Evolutionary conservation across 92 coral and sea anemone species (phyloP).

Genomic region (Galaxea fascicularis): DNA sequence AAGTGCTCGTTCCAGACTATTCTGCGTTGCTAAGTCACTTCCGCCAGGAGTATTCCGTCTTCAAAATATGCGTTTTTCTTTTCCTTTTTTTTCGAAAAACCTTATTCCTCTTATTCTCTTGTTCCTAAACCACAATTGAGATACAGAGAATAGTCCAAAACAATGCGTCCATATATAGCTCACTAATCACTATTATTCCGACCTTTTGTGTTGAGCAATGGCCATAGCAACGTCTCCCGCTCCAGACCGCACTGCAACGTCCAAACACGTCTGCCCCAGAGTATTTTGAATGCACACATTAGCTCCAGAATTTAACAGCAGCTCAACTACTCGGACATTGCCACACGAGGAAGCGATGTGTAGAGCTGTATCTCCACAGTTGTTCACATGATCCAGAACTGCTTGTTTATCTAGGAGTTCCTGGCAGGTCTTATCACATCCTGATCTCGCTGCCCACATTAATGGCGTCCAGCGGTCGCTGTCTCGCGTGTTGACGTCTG

Average conservation of each 20-base stretch:
- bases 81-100: too few relatives aligned
- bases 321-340: constrained; percentile 64
- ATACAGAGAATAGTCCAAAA: too few relatives aligned
- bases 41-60: too few relatives aligned
- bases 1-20: too few relatives aligned
- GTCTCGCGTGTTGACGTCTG: constrained; percentile 70
- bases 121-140: too few relatives aligned
- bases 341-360: constrained; percentile 72
- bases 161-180: too few relatives aligned
- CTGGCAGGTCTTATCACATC: constrained; percentile 64
- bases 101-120: too few relatives aligned
- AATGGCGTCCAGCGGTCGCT: constrained; percentile 84
- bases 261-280: constrained; percentile 54
- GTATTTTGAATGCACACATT: constrained; percentile 41
- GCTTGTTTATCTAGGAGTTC: constrained; percentile 57
- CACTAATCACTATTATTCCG: background rate
- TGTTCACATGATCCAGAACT: constrained; percentile 48
- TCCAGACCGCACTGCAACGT: constrained; percentile 63
- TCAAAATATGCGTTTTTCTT: too few relatives aligned
- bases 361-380: constrained; percentile 69
- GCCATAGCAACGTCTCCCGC: constrained; percentile 71
- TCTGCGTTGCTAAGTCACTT: too few relatives aligned
- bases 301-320: constrained; percentile 68
- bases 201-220: constrained; percentile 68
- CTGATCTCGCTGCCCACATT: constrained; percentile 85